Base-by-base conservation (phyloP, 2,888 invertebrate genomes). In the Pollenia griseotomentosa region DNA sequence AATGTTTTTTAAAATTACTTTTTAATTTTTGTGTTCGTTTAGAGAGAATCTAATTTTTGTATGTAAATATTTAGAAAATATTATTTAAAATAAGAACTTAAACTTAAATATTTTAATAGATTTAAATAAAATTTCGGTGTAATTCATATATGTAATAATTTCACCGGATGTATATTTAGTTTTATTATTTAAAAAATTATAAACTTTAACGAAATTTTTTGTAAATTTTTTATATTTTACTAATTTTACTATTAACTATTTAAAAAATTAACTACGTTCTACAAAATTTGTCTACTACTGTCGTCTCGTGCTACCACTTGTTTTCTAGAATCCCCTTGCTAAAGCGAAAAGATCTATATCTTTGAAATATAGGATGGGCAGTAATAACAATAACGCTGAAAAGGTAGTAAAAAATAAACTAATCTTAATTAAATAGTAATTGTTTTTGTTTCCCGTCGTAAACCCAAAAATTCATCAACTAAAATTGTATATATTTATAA, bases 281-380 rank as follows among this genome's bases (percentile, higher is more conserved):
- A 11, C 12, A 77, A 46, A 42, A 14, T 83, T 55, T 83, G 66
- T 81, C 83, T 78, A 70, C 73, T 81, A 84, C 73, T 83, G 79
- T 57, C 73, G 48, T 79, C 85, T 87, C 81, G 66, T 83, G 83
- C 88, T 75, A 84, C 82, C 57, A 88, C 86, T 83, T 87, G 48
- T 83, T 90, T 90, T 91, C 89, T 93, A 93, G 93, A 93, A 92
- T 91, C 91, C 93, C 89, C 93, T 93, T 90, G 89, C 93, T 89
- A 93, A 93, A 93, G 93, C 93, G 90, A 93, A 93, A 93, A 91
- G 93, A 91, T 92, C 93, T 88, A 92, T 93, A 92, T 93, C 93
- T 89, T 91, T 93, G 90, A 93, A 93, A 91, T 93, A 92, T 93
- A 93, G 93, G 92, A 93, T 92, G 91, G 92, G 93, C 90, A 92